A percentile compares a stretch with the other conserved stretches of the same genome.
Conservation (phyloP, 2,888 invertebrate species). For the Lumbricus terrestris region DNA sequence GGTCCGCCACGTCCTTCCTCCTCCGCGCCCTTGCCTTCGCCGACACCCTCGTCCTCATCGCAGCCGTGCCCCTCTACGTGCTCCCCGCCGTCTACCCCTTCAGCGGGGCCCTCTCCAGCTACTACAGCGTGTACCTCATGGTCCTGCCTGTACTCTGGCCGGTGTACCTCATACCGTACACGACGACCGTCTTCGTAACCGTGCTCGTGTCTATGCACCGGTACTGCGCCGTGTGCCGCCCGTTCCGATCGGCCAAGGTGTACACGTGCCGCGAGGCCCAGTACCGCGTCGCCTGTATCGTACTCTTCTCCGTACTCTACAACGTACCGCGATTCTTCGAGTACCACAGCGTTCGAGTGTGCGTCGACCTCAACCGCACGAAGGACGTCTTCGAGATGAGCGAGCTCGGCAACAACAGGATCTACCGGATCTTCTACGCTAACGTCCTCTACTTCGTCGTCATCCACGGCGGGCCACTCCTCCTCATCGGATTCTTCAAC, state of each 20-base stretch:
- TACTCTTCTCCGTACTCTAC: slow-evolving; percentile 39
- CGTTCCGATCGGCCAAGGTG: slow-evolving; percentile 32
- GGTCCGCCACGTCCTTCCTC: slow-evolving; percentile 37
- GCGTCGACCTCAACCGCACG: slow-evolving; percentile 9
- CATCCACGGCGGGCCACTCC: slow-evolving; percentile 41
- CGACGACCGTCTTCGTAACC: slow-evolving; percentile 40
- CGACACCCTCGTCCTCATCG: slow-evolving; percentile 40
- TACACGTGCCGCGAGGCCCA: slow-evolving; percentile 34
- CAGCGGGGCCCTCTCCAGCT: slow-evolving; percentile 19
- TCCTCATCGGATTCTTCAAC: slow-evolving; percentile 39
- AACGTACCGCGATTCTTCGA: slow-evolving; percentile 44
- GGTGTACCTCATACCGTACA: slow-evolving; percentile 37
- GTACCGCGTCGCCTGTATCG: slow-evolving; percentile 34
- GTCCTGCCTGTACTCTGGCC: slow-evolving; percentile 40
- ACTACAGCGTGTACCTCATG: slow-evolving; percentile 34
- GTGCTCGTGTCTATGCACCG: slow-evolving; percentile 41
- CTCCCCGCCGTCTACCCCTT: slow-evolving; percentile 33
- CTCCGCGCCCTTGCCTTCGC: slow-evolving; percentile 41
- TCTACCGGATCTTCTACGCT: slow-evolving; percentile 40
- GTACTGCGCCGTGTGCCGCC: slow-evolving; percentile 41
- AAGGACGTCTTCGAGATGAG: slow-evolving; percentile 36
- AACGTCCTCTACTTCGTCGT: slow-evolving; percentile 41
- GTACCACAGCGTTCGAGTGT: slow-evolving; percentile 32
- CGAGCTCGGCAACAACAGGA: slow-evolving; percentile 38
- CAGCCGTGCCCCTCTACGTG: slow-evolving; percentile 38